Conservation (phyloP, 2,113 vertebrate species). For the Ophthalmolycus amberensis region DNA sequence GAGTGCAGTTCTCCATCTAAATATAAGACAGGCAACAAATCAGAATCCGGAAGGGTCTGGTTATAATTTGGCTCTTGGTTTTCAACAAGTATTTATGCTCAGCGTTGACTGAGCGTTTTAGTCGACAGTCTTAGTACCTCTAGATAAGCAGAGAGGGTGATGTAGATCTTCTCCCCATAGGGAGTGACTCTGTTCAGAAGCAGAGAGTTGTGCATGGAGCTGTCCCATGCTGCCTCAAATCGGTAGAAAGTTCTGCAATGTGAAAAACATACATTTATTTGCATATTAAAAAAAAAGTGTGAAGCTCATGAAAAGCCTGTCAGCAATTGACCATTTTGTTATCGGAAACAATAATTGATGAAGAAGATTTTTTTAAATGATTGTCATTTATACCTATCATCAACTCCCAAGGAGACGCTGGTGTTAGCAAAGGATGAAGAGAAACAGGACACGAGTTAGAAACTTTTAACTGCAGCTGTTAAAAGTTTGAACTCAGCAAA, state of each 20-base stretch:
- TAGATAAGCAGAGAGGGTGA: constrained; percentile 96
- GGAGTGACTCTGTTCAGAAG: constrained; percentile 97
- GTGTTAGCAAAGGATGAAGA: constrained; percentile 75
- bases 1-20: constrained; percentile 97
- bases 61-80: background rate
- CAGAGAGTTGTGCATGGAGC: constrained; percentile 98
- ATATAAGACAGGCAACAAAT: background rate
- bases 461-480: constrained; percentile 51
- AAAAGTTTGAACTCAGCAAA: constrained; percentile 56
- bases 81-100: background rate
- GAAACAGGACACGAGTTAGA: constrained; percentile 57
- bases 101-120: background rate
- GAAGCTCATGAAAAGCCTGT: constrained; percentile 4
- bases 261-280: constrained; percentile 27
- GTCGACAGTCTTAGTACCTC: constrained; percentile 82
- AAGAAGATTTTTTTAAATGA: constrained; percentile 19
- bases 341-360: constrained; percentile 7
- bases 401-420: constrained; percentile 92
- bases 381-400: constrained; percentile 91
- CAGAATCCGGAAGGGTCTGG: background rate
- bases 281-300: background rate
- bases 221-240: constrained; percentile 96
- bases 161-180: constrained; percentile 97
- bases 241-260: constrained; percentile 92
- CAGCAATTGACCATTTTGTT: constrained; percentile 8